Percentiles rank a stretch among this genome's conserved stretches.
These are phyloP conservation scores for Anodontia alba DNA, from an alignment of 2,888 invertebrate genomes.

Conservation along the genomic window DNA sequence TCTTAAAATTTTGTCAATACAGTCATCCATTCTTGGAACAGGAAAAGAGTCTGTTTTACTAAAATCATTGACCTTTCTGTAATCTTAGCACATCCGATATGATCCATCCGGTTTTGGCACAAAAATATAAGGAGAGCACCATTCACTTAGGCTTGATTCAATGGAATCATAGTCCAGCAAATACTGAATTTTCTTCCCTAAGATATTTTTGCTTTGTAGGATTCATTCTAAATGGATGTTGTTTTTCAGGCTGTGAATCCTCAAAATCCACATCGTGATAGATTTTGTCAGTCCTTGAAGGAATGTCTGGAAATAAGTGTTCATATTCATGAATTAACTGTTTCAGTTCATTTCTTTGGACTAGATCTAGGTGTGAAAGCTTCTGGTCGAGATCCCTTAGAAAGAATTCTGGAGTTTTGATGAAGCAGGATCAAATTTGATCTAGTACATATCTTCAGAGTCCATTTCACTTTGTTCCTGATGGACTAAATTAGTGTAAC, in stretches of 20 bases:
- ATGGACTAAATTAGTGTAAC: conserved; percentile 7
- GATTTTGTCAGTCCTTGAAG: conserved; percentile 38
- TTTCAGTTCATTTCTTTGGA: neutral
- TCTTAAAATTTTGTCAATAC: conserved; percentile 65
- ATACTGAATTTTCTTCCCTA: conserved; percentile 23
- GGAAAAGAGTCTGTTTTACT: conserved; percentile 67
- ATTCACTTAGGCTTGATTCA: conserved; percentile 58
- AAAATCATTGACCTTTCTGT: conserved; percentile 64
- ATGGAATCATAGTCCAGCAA: conserved; percentile 60
- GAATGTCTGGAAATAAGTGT: conserved; percentile 54
- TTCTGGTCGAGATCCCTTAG: no score
- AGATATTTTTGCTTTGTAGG: conserved; percentile 29
- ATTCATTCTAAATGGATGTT: conserved; percentile 56
- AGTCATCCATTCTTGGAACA: conserved; percentile 63
- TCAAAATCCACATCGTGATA: conserved; percentile 45
- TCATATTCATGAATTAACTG: conserved; percentile 39
- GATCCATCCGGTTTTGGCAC: conserved; percentile 51
- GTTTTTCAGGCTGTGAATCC: conserved; percentile 45
- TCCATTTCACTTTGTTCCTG: conserved; percentile 14
- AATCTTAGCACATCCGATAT: conserved; percentile 60
- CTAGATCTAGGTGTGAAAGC: neutral
- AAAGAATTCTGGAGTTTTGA: no score
- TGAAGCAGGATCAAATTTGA: no score
- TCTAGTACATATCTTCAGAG: neutral
- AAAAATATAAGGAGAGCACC: conserved; percentile 63